Conservation (phyloP, 2,113 vertebrate genomes). For the Dasypus novemcinctus region DNA sequence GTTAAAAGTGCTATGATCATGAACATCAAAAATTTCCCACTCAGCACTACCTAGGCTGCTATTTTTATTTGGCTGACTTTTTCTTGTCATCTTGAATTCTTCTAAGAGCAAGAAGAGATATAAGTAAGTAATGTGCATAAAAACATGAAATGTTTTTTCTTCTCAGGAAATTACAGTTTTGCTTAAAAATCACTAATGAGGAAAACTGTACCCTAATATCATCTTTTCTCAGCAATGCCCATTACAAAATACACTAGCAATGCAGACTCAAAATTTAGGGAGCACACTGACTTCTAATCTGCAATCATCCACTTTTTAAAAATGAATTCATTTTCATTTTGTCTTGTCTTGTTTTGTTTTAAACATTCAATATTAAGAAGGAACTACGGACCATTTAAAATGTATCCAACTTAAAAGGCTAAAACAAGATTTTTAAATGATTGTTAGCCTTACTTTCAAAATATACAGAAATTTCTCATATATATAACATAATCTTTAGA, state of each 20-base stretch:
- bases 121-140: not conserved
- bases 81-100: not conserved
- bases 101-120: not conserved
- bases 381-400: not conserved
- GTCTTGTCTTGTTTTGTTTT: conserved; percentile 14
- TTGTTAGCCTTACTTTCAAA: conserved; percentile 9
- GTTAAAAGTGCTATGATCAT: too few relatives aligned
- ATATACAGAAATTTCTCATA: not conserved
- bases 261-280: conserved; percentile 20
- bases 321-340: not conserved
- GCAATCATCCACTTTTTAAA: not conserved
- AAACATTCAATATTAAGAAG: not conserved
- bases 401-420: conserved; percentile 34
- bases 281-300: not conserved
- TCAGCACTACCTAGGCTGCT: not conserved
- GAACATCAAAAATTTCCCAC: not conserved
- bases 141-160: not conserved
- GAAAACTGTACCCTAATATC: conserved; percentile 13
- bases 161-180: conserved; percentile 16
- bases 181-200: conserved; percentile 31
- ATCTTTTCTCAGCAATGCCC: not conserved
- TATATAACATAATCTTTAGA: not conserved
- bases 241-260: not conserved
- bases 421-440: conserved; percentile 38
- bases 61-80: not conserved